Evolutionary conservation across 2,113 vertebrate species (phyloP).

Genomic region (Aegotheles bennettii): DNA sequence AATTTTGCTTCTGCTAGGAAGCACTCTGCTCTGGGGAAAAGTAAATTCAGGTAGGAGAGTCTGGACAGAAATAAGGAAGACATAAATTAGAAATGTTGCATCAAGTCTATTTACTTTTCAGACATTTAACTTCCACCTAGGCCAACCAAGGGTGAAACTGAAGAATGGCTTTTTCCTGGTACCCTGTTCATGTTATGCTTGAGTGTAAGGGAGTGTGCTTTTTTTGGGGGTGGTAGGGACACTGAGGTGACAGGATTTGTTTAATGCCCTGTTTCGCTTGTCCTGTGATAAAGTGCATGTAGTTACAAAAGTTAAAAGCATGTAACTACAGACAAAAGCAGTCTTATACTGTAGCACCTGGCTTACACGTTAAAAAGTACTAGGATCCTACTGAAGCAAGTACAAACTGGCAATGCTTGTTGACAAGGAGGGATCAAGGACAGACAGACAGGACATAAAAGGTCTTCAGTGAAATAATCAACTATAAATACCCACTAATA

Average conservation of each 20-base stretch:
- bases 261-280: neutral
- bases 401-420: neutral
- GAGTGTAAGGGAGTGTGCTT: neutral
- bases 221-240: neutral
- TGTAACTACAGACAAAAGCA: neutral
- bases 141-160: neutral
- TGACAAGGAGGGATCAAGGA: neutral
- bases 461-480: neutral
- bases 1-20: neutral
- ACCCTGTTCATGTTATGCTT: neutral
- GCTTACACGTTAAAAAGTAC: neutral
- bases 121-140: neutral
- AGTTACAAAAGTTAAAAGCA: neutral
- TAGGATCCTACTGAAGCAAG: neutral
- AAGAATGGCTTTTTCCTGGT: neutral
- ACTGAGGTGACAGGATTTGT: fast-evolving
- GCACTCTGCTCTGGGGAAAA: neutral
- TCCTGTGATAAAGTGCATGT: neutral
- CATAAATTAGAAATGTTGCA: neutral
- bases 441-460: neutral
- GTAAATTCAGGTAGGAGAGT: neutral
- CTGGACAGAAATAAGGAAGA: neutral
- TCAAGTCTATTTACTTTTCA: neutral
- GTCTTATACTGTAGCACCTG: neutral
- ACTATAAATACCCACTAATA: neutral